These are phyloP conservation scores for Potorous gilbertii DNA, from an alignment of 2,797 vertebrate genomes.

Conservation along the genomic window DNA sequence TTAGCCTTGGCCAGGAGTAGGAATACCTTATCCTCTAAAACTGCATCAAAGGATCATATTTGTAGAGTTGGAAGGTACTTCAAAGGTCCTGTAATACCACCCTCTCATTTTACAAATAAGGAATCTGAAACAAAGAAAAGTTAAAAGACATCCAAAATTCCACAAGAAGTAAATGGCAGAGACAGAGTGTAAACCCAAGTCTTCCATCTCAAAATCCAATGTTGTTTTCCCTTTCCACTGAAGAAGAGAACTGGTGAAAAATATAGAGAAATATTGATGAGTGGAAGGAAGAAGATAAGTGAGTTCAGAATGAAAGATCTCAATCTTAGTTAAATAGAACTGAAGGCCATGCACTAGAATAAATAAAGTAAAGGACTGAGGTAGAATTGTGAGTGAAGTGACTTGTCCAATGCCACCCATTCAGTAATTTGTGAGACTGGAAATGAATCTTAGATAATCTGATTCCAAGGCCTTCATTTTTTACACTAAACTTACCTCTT, in stretches of 20 bases:
- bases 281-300: not conserved
- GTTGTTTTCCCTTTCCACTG: not conserved
- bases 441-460: not conserved
- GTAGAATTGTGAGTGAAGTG: not conserved
- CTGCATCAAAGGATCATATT: not conserved
- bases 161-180: not conserved
- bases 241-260: not conserved
- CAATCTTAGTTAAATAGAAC: not conserved
- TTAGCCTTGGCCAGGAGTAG: not conserved
- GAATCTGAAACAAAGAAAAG: too few species aligned
- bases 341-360: not conserved
- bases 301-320: not conserved
- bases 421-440: not conserved
- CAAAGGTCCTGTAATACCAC: not conserved
- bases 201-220: not conserved
- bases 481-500: not conserved
- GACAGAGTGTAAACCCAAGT: not conserved
- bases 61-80: not conserved
- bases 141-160: not conserved
- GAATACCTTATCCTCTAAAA: not conserved
- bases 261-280: not conserved
- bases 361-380: not conserved
- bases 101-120: too few species aligned
- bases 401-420: not conserved
- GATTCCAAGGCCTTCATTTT: not conserved